Evolutionary conservation across 2,113 vertebrate species (phyloP), one percentile per base, ranked within the genome.

Genomic region (Climacteris rufus): DNA sequence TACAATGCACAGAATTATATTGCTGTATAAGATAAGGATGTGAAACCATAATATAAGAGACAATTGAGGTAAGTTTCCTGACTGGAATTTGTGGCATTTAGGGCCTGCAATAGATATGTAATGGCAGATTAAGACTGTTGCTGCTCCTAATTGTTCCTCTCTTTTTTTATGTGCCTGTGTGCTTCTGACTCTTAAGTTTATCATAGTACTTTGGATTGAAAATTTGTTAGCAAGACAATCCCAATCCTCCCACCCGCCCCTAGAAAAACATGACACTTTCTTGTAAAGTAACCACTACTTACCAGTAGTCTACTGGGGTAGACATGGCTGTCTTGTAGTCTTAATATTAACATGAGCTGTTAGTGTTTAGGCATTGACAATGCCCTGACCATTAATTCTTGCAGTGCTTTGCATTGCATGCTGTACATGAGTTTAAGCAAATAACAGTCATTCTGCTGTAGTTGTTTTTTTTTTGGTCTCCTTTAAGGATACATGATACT

Each of bases 31-130:
- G 69, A 24, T 35, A 44, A 66, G 1, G 5, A 87, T 72, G 20
- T 60, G 40, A 79, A 71, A 66, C 20, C 6, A 1, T 70, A 57
- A 57, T 15, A 2, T 10, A 11, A 68, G 45, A 52, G 40, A 25
- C 14, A 50, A 4, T 5, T 40, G 28, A 72, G 15, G 28, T 35
- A 13, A 37, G 13, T 66, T 75, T 82, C 24, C 45, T 39, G 35
- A 15, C 18, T 56, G 39, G 27, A 52, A 52, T 59, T 40, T 65
- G 22, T 65, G 45, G 21, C 13, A 3, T 52, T 53, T 53, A 31
- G 27, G 21, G 45, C 5, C 30, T 42, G 13, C 17, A 31, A 0
- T 7, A 72, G 20, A 31, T 63, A 15, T 0, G 1, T 42, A 27
- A 33, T 33, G 54, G 24, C 20, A 76, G 19, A 52, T 59, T 33